Evolutionary conservation across 2,797 vertebrate genomes (phyloP), one percentile per base, ranked within the genome.

Genomic region (Smutsia temminckii): DNA sequence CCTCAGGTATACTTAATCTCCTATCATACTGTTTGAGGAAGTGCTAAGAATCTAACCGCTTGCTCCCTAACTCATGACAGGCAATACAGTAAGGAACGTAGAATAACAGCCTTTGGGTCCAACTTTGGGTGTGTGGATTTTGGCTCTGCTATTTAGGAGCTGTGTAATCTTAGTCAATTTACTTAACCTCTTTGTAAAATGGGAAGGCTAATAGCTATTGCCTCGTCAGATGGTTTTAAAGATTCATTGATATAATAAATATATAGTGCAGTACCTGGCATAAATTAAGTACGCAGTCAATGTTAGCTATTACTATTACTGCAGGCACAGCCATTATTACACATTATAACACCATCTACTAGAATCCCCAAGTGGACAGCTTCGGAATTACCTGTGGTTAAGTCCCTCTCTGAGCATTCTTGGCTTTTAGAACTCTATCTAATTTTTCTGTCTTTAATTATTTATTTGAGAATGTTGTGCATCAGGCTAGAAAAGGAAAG

Each of bases 101-200:
- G 55, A 86, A n/a, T 1, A 84, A 71, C 20, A n/a, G 14, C 12
- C 18, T 61, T 78, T 51, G 49, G 29, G 91, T 14, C 40, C 42
- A 90, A 81, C 20, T 81, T 89, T 11, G 49, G 18, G 27, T 27
- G 37, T 84, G n/a, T 40, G 71, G 64, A 55, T 89, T 77, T 53
- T 87, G 42, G 7, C 23, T 89, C 72, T 63, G 49, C 12, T 37
- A 20, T 17, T 91, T 85, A 32, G 6, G 20, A 81, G 40, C 14
- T 66, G 10, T 57, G 18, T 68, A 69, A 63, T 14, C 23, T 2
- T 64, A 42, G 16, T 32, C 11, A 77, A 85, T 71, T 66, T 85
- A 61, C 20, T 75, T 91, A 75, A 92, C 7, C 11, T 95, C 14
- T 64, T 77, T 92, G 10, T 84, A 79, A 96, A 91, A 74, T 40